A percentile compares a stretch with the other conserved stretches of the same genome.
These are phyloP conservation scores for Epicampocera succincta DNA, from an alignment of 2,888 invertebrate genomes.

Conservation along the genomic window DNA sequence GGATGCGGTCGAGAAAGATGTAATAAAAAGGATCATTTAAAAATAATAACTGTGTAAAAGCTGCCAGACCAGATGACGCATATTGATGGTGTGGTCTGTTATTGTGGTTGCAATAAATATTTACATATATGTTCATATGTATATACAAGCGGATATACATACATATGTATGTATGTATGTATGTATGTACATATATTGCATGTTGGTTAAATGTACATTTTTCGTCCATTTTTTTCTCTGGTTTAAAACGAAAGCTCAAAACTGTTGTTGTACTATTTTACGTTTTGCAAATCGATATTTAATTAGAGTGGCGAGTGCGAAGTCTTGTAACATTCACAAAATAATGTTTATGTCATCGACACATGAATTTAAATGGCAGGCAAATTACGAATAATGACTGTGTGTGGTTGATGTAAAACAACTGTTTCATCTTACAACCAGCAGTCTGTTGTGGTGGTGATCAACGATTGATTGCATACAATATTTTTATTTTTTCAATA, in stretches of 20 bases:
- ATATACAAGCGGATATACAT: too few relatives aligned
- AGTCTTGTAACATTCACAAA: slow-evolving; percentile 7
- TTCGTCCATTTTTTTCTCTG: not conserved
- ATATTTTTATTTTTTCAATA: not conserved
- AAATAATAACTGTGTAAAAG: slow-evolving; percentile 40
- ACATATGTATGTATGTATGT: too few relatives aligned
- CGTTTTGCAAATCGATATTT: slow-evolving; percentile 61
- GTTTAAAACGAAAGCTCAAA: not conserved
- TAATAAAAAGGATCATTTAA: slow-evolving; percentile 50
- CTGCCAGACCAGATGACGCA: slow-evolving; percentile 56
- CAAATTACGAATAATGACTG: slow-evolving; percentile 39
- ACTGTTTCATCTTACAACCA: not conserved
- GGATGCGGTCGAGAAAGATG: slow-evolving; percentile 49
- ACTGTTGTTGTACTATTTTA: slow-evolving; percentile 14
- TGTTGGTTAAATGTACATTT: slow-evolving; percentile 26
- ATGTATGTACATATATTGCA: slow-evolving; percentile 24
- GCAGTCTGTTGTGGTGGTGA: not conserved
- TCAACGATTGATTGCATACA: not conserved
- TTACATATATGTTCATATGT: too few relatives aligned
- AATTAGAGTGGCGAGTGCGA: slow-evolving; percentile 47
- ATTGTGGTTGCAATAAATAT: slow-evolving; percentile 43
- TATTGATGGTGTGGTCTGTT: slow-evolving; percentile 18
- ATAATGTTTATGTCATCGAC: slow-evolving; percentile 39
- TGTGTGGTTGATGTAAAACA: slow-evolving; percentile 10
- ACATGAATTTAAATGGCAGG: slow-evolving; percentile 17